Conservation (phyloP, 37 sponge, comb jelly and placozoan genomes). For the Haliclona indistincta region DNA sequence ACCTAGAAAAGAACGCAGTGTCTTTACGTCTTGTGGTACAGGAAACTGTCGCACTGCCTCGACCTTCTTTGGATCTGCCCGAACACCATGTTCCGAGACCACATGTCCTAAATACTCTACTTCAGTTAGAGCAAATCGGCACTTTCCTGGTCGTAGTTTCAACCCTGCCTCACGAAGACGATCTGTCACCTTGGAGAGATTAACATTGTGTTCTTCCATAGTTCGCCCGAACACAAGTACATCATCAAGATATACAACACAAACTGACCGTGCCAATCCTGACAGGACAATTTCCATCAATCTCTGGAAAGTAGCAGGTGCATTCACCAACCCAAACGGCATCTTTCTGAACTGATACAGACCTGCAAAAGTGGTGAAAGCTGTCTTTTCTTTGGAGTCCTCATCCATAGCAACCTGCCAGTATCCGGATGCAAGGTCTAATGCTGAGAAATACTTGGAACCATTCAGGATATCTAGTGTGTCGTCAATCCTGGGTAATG, state of each 20-base stretch:
- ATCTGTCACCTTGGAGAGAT: slow-evolving; percentile 24
- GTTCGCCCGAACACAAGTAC: slow-evolving; percentile 28
- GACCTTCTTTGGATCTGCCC: slow-evolving; percentile 42
- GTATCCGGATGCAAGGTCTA: slow-evolving; percentile 19
- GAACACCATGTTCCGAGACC: slow-evolving; percentile 37
- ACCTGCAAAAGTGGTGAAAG: slow-evolving; percentile 11
- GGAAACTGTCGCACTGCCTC: slow-evolving; percentile 22
- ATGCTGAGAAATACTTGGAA: slow-evolving; percentile 1
- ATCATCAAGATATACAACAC: slow-evolving; percentile 47
- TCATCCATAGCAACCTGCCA: slow-evolving; percentile 24
- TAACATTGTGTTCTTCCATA: slow-evolving; percentile 33
- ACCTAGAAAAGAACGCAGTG: slow-evolving; percentile 26
- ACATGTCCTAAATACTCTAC: slow-evolving; percentile 44
- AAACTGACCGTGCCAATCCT: slow-evolving; percentile 10
- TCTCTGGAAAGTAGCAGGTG: slow-evolving; percentile 35
- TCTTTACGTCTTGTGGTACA: slow-evolving; percentile 7
- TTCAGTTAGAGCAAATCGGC: background rate
- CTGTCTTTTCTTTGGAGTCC: slow-evolving; percentile 22
- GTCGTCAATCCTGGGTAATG: slow-evolving; percentile 64
- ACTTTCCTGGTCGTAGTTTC: slow-evolving; percentile 31
- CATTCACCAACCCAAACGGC: slow-evolving; percentile 27
- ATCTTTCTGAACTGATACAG: slow-evolving; percentile 19
- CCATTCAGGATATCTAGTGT: slow-evolving; percentile 45
- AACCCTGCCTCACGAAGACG: slow-evolving; percentile 15
- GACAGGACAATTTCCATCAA: slow-evolving; percentile 23